Percentiles rank a stretch among this genome's conserved stretches.
These are phyloP conservation scores for Nymphalis c-album DNA, from an alignment of 2,888 invertebrate genomes.

Conservation along the genomic window DNA sequence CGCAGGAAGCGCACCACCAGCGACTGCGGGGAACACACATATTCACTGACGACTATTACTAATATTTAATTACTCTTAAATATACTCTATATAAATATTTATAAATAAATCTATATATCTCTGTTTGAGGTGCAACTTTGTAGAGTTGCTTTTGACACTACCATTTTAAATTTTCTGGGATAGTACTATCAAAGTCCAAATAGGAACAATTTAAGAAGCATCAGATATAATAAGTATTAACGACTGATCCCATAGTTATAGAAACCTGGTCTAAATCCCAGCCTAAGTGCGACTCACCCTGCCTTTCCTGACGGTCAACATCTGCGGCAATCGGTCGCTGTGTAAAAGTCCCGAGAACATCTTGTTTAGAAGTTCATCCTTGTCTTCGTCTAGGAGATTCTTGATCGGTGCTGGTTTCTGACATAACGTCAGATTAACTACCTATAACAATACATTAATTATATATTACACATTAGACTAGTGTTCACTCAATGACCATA, in stretches of 20 bases:
- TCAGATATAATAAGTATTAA: too few relatives aligned
- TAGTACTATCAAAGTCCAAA: too few relatives aligned
- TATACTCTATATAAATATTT: too few relatives aligned
- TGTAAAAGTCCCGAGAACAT: conserved; percentile 84
- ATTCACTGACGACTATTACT: too few relatives aligned
- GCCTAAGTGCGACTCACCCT: conserved; percentile 78
- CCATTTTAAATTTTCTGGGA: too few relatives aligned
- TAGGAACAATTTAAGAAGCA: too few relatives aligned
- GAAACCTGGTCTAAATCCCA: neutral
- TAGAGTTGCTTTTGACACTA: too few relatives aligned
- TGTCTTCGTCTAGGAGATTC: conserved; percentile 79
- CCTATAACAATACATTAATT: conserved; percentile 48
- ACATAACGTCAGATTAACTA: conserved; percentile 70
- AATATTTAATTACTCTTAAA: too few relatives aligned
- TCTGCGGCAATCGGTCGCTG: conserved; percentile 86
- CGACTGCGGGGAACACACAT: conserved; percentile 72
- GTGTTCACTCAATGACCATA: neutral
- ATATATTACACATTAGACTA: neutral
- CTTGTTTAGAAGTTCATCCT: conserved; percentile 83
- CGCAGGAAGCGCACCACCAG: conserved; percentile 85
- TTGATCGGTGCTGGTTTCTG: conserved; percentile 65
- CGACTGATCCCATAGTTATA: too few relatives aligned
- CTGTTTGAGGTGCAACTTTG: too few relatives aligned
- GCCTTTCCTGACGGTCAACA: conserved; percentile 91
- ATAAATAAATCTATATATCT: too few relatives aligned